phyloP scores from a whole-genome alignment of 2,113 vertebrate genomes.

The Pangasianodon gigas region DNA sequence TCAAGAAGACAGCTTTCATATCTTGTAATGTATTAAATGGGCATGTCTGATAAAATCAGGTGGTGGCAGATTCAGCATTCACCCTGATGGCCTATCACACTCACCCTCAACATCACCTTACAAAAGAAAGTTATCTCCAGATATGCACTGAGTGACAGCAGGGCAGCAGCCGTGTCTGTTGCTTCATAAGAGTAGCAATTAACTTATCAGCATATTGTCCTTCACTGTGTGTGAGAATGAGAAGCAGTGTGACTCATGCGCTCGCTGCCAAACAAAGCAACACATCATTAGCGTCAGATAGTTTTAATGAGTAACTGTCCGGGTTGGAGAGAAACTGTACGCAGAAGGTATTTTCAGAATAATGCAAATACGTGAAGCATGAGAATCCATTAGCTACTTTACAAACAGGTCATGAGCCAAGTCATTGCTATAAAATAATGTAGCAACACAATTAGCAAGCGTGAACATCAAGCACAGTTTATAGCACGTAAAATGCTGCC shows the following conservation, averaged over 20 bases:
- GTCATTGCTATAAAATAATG: conserved; percentile 4
- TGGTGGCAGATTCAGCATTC: conserved; percentile 40
- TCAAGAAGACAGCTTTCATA: conserved; percentile 47
- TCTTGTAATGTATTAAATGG: conserved; percentile 54
- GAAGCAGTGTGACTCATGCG: conserved; percentile 56
- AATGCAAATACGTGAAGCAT: conserved; percentile 37
- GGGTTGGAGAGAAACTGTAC: conserved; percentile 7
- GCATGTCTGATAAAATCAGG: conserved; percentile 37
- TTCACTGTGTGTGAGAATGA: conserved; percentile 48
- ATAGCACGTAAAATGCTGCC: neutral
- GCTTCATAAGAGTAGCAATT: conserved; percentile 66
- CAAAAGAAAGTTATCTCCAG: conserved; percentile 62
- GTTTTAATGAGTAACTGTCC: conserved; percentile 40
- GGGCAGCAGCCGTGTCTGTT: conserved; percentile 53
- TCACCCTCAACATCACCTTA: conserved; percentile 62
- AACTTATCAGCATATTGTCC: conserved; percentile 66
- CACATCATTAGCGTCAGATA: conserved; percentile 26
- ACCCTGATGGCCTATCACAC: conserved; percentile 55
- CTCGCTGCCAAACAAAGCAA: conserved; percentile 40
- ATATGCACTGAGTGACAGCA: conserved; percentile 57
- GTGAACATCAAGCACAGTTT: neutral
- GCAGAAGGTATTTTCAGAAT: conserved; percentile 21
- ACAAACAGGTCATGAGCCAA: conserved; percentile 16
- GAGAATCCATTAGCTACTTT: neutral
- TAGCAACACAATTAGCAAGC: neutral